These are phyloP conservation scores for Dicrurus megarhynchus DNA, from an alignment of 2,113 vertebrate genomes.

Conservation along the genomic window DNA sequence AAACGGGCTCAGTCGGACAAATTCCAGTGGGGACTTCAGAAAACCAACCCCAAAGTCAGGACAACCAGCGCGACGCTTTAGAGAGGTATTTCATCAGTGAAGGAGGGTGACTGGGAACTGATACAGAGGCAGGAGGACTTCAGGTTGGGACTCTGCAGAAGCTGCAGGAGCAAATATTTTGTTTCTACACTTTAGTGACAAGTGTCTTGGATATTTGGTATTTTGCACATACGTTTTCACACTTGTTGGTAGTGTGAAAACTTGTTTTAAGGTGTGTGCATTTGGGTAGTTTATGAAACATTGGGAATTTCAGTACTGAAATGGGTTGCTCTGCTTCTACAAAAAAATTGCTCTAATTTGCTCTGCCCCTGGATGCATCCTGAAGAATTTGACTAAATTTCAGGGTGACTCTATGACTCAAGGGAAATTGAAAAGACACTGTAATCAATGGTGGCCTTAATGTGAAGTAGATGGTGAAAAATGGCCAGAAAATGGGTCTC, in stretches of 20 bases:
- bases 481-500: background rate
- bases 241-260: background rate
- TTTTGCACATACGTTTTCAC: background rate
- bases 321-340: background rate
- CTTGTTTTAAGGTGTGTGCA: background rate
- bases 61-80: rapidly evolving
- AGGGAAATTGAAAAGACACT: background rate
- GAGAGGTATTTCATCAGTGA: background rate
- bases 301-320: background rate
- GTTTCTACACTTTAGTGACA: background rate
- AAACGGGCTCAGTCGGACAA: rapidly evolving
- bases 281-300: background rate
- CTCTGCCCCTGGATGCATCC: background rate
- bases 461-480: background rate
- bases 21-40: background rate
- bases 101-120: background rate
- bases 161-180: background rate
- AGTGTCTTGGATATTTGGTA: rapidly evolving
- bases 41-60: background rate
- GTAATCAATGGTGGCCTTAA: background rate
- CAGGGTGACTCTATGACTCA: background rate
- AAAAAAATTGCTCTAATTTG: background rate
- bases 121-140: background rate
- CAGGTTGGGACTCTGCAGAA: background rate
- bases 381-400: background rate